Conservation (phyloP, 2,113 vertebrate species). For the Acanthochromis polyacanthus region DNA sequence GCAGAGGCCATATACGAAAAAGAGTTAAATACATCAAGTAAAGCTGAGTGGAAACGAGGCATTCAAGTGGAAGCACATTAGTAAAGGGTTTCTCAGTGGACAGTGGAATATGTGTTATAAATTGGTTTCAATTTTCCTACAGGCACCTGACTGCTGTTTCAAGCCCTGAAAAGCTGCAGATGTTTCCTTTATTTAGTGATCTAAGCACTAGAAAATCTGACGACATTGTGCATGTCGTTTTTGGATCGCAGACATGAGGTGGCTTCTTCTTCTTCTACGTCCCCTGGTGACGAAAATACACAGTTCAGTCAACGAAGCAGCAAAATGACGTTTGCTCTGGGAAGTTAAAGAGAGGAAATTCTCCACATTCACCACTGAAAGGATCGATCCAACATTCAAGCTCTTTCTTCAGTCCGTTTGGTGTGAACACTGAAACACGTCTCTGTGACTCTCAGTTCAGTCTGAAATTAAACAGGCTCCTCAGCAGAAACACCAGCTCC, state of each 20-base stretch:
- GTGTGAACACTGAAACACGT: too few relatives aligned
- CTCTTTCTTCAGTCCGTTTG: conserved; percentile 31
- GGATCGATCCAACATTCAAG: conserved; percentile 22
- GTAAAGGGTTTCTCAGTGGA: too few relatives aligned
- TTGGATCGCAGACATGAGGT: conserved; percentile 17
- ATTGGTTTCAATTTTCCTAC: neutral
- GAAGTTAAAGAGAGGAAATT: conserved; percentile 1
- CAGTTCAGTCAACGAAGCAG: conserved; percentile 42
- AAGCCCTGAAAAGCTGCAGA: conserved; percentile 6
- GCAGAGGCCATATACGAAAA: too few relatives aligned
- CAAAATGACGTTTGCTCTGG: conserved; percentile 6
- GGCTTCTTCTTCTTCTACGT: conserved; percentile 1
- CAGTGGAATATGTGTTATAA: too few relatives aligned
- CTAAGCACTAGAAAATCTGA: neutral
- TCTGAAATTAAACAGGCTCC: neutral
- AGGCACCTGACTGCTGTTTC: neutral
- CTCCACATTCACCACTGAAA: conserved; percentile 4
- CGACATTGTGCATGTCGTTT: conserved; percentile 25
- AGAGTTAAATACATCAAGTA: too few relatives aligned
- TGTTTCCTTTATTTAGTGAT: neutral
- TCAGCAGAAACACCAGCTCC: conserved; percentile 9
- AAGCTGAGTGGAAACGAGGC: too few relatives aligned
- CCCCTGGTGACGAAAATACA: conserved; percentile 26
- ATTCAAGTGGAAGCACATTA: too few relatives aligned
- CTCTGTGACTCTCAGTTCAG: neutral